phyloP scores from a whole-genome alignment of 2,888 invertebrate species.

The Nomada lathburiana region DNA sequence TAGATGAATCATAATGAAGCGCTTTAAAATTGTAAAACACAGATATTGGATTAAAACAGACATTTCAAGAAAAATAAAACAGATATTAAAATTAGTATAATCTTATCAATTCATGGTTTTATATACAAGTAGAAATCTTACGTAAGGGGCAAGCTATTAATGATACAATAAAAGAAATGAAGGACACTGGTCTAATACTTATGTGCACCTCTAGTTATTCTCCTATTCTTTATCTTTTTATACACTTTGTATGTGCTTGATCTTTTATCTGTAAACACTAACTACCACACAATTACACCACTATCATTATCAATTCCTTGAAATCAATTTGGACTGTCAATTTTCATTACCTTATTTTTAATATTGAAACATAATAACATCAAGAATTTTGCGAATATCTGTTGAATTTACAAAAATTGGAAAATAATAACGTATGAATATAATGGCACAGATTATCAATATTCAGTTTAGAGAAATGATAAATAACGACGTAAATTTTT shows the following conservation, averaged over 20 bases:
- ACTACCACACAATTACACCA: neutral
- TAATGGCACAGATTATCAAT: too few relatives aligned
- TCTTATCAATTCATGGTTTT: neutral
- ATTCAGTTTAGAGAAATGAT: neutral
- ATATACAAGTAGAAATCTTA: neutral
- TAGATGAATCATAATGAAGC: neutral
- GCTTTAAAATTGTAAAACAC: neutral
- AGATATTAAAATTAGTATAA: constrained; percentile 7
- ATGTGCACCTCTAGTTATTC: too few relatives aligned
- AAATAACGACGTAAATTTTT: neutral
- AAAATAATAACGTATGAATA: too few relatives aligned
- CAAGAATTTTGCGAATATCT: neutral
- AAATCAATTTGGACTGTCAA: neutral
- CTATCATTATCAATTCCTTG: neutral
- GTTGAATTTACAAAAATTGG: too few relatives aligned
- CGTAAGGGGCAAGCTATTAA: neutral
- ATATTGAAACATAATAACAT: neutral
- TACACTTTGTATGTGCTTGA: neutral
- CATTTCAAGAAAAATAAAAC: neutral
- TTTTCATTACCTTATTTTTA: neutral
- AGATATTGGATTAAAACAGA: too few relatives aligned
- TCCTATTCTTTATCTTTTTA: neutral
- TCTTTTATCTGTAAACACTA: neutral
- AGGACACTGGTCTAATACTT: neutral
- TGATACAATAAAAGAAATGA: neutral